Conservation (phyloP, 53 echinoderm and acorn worm genomes). For the Astropecten irregularis region DNA sequence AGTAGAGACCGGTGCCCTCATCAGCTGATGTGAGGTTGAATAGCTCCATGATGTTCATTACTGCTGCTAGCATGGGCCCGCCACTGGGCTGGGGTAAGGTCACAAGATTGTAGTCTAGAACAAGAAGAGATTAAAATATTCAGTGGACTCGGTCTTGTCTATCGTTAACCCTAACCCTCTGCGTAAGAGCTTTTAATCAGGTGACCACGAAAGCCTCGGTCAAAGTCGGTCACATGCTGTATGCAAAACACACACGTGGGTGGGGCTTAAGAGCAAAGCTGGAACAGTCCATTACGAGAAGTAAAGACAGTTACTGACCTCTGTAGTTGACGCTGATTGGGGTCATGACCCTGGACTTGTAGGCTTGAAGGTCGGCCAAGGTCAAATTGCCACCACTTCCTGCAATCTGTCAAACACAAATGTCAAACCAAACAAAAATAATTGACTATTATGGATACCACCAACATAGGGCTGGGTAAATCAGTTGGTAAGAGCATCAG, state of each 20-base stretch:
- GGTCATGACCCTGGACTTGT: slow-evolving; percentile 13
- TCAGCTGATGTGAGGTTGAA: slow-evolving; percentile 58
- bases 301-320: too few species aligned
- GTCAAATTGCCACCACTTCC: slow-evolving; percentile 56
- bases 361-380: slow-evolving; percentile 50
- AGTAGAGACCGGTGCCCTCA: slow-evolving; percentile 34
- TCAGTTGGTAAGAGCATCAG: too few species aligned
- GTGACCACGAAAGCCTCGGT: too few species aligned
- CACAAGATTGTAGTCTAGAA: slow-evolving; percentile 62
- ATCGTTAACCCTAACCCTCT: too few species aligned
- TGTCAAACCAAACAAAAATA: not conserved
- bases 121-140: too few species aligned
- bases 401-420: slow-evolving; percentile 48
- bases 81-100: slow-evolving; percentile 76
- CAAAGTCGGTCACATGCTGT: too few species aligned
- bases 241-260: too few species aligned
- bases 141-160: not conserved
- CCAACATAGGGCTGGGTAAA: too few species aligned
- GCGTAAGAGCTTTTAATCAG: too few species aligned
- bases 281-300: too few species aligned
- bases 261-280: too few species aligned
- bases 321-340: slow-evolving; percentile 38
- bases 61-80: slow-evolving; percentile 69
- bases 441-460: too few species aligned
- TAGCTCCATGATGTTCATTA: slow-evolving; percentile 66